Evolutionary conservation across 1,140 invertebrate species (phyloP).

Genomic region (Planococcus citri): DNA sequence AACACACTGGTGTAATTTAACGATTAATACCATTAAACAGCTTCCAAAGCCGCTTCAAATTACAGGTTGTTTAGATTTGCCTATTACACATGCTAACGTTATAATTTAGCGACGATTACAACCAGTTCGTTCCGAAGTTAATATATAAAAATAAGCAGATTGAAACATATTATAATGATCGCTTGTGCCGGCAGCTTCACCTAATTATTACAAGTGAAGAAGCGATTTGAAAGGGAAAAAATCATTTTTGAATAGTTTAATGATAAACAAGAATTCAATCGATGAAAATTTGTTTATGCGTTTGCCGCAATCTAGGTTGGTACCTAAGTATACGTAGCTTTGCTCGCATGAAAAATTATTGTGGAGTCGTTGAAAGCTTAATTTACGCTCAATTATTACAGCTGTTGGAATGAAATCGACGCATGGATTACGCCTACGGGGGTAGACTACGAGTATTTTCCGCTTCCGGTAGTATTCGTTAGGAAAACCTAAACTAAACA

Average conservation of each 20-base stretch:
- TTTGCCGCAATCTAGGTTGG: not conserved
- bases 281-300: not conserved
- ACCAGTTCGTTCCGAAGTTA: slow-evolving; percentile 1
- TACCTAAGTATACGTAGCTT: too few relatives aligned
- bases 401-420: too few relatives aligned
- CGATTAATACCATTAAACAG: slow-evolving; percentile 7
- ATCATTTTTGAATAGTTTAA: not conserved
- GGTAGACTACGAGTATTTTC: not conserved
- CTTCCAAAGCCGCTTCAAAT: slow-evolving; percentile 1
- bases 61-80: not conserved
- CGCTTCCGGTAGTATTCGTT: not conserved
- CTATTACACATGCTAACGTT: not conserved
- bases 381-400: too few relatives aligned
- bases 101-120: slow-evolving; percentile 7
- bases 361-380: not conserved
- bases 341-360: not conserved
- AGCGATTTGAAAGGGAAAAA: not conserved
- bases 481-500: not conserved
- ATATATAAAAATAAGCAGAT: slow-evolving; percentile 2
- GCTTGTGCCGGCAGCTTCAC: not conserved
- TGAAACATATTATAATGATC: not conserved
- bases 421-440: too few relatives aligned
- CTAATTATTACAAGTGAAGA: slow-evolving; percentile 4
- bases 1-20: not conserved
- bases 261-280: not conserved